These are phyloP conservation scores for Eubucco bourcierii DNA, from an alignment of 2,113 vertebrate genomes.

Conservation along the genomic window DNA sequence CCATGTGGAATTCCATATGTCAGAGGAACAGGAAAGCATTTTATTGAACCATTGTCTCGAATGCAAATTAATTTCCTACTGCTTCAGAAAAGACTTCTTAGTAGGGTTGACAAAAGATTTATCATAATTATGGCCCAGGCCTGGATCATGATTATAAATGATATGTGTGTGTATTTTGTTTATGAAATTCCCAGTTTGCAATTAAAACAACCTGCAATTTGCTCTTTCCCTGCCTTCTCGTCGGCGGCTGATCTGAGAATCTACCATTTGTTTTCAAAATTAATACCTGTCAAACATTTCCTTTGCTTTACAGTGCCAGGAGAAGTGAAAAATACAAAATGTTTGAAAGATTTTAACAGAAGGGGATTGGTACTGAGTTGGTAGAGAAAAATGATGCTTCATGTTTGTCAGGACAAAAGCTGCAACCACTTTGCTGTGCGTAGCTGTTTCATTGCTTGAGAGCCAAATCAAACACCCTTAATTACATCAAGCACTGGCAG, in stretches of 20 bases:
- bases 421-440: neutral
- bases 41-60: conserved; percentile 68
- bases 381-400: conserved; percentile 1
- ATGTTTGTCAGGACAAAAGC: neutral
- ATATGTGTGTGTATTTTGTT: conserved; percentile 67
- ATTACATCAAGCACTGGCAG: neutral
- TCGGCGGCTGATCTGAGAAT: conserved; percentile 44
- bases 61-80: conserved; percentile 72
- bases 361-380: neutral
- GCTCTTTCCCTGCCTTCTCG: neutral
- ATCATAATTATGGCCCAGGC: conserved; percentile 77
- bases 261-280: conserved; percentile 66
- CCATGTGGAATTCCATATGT: conserved; percentile 67
- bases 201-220: conserved; percentile 74
- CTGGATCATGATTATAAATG: conserved; percentile 68
- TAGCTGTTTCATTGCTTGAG: neutral
- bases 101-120: conserved; percentile 77
- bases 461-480: conserved; percentile 22
- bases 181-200: conserved; percentile 72
- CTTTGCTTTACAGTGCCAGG: neutral
- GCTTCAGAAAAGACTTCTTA: conserved; percentile 71
- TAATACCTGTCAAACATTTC: conserved; percentile 74
- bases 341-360: conserved; percentile 42
- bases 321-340: neutral
- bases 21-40: conserved; percentile 63